Evolutionary conservation across 2,888 invertebrate species (phyloP), one percentile per base, ranked within the genome.

Genomic region (Sturmia bella): DNA sequence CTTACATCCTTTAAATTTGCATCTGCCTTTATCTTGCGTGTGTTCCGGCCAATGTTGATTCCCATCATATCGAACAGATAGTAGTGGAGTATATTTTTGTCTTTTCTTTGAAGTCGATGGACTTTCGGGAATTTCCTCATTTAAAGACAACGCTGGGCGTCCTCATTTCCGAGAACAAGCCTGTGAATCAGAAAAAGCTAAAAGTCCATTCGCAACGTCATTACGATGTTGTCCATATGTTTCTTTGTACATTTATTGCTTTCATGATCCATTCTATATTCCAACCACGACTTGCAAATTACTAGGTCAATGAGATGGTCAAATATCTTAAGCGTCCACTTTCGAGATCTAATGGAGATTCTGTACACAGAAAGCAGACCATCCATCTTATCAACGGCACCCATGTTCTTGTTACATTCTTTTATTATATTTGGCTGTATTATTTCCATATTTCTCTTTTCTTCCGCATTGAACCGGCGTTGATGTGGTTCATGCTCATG

Each of bases 261-360:
- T 32, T 75, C 68, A 21, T 39, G 2, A 57, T 57, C 39, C 21
- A 13, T 63, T 56, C 48, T 43, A 12, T 80, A 69, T 17, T 80
- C 73, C 21, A 69, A 17, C 80, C 64, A 74, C 12, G 80, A 80
- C 17, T 73, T 74, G 7, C 73, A 74, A 41, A 78, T 15, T 50
- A 41, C 43, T 13, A 66, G 3, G 45, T 75, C 50, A 66, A 75
- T 57, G 27, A 75, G 52, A 21, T 75, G 69, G 21, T 80, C 69
- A 64, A 64, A 79, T 7, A 73, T 73, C n/a, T 80, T 75, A 4
- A 75, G 45, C n/a, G 75, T 64, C 59, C 74, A 75, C 59, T 80
- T n/a, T n/a, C n/a, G n/a, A n/a, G n/a, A n/a, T n/a, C n/a, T n/a
- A n/a, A n/a, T n/a, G n/a, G n/a, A n/a, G 24, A 72, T 76, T 61